Evolutionary conservation across 2,113 vertebrate species (phyloP), one percentile per base, ranked within the genome.

Genomic region (Melanostigma gelatinosum): DNA sequence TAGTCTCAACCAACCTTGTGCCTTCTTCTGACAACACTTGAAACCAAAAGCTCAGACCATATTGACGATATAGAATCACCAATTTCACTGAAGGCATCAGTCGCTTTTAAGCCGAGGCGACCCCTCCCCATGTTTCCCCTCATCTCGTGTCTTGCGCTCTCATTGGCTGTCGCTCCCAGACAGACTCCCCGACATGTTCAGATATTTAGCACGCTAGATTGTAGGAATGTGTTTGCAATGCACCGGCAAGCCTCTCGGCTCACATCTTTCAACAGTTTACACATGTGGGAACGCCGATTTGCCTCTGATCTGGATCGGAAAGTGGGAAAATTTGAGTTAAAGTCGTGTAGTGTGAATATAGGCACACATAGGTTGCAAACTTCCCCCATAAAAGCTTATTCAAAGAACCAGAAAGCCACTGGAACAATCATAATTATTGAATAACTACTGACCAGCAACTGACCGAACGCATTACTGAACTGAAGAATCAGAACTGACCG

Each of bases 221-320:
- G 15, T 15, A 18, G 27, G 27, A 18, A 32, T 18, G 29, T 32
- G 27, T 32, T 29, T 32, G 2, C 57, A 15, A 60, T 60, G 57
- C 57, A 60, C 12, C 24, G 4, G n/a, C 11, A 1, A 24, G 54
- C 54, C 54, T 55, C n/a, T 27, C 4, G 11, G n/a, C 55, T 57
- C 24, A 12, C n/a, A 4, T 27, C 24, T 27, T 57, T 57, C 11
- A 57, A 29, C 95, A 96, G 75, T 13, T 27, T 50, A 16, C 46
- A 50, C 46, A 8, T 20, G 46, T 7, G 46, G 16, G 46, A 50
- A 13, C 46, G 46, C 46, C 5, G 46, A 50, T 20, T 50, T 16
- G 46, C 46, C 16, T 20, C 16, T 50, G 46, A 20, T 46, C 44
- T 46, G 34, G 34, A 34, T 34, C 34, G 5, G 34, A 34, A 34